Base-by-base conservation (phyloP, 2,113 vertebrate species). In the Peromyscus leucopus region DNA sequence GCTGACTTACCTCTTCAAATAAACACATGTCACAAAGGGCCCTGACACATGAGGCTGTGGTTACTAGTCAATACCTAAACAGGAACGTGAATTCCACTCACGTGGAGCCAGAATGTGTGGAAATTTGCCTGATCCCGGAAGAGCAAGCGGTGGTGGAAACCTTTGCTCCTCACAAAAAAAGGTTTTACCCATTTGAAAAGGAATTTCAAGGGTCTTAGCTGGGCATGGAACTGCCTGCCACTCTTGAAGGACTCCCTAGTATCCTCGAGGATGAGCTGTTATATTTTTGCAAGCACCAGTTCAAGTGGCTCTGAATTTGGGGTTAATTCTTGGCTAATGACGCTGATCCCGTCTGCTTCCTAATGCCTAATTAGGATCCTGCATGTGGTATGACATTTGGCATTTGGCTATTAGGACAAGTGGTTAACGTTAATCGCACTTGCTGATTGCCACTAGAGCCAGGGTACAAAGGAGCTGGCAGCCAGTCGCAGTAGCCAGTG, bases 1-100 rank as follows among this genome's bases (percentile, higher is more conserved):
- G 42, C 13, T 0, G 22, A 91, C 79, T 96, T 51, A 93, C 57
- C 72, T 95, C 94, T 96, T 92, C 67, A 97, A 97, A 97, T 96
- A 97, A 97, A 96, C 97, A 96, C 86, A 94, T 89, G 94, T 97
- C 96, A 94, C 28, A 59, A 87, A 93, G 67, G 78, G 61, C 88
- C 5, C 9, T 84, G 96, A 98, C 96, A 93, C 89, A 28, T 96
- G 83, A 91, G 93, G 88, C 74, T 87, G 94, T 67, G 82, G 82
- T 94, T 96, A 96, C 71, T 69, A 79, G 91, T 0, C 46, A 93
- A 95, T 79, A 85, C 91, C 84, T 90, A 95, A 86, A 88, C 21
- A 90, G 65, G 91, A 94, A 94, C 65, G 95, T 92, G 78, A 91
- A 96, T 78, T 88, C 80, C 88, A 93, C 90, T 96, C 80, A 76